These are phyloP conservation scores for Drosophila kambysellisi DNA, from an alignment of 2,888 invertebrate genomes.

Conservation along the genomic window DNA sequence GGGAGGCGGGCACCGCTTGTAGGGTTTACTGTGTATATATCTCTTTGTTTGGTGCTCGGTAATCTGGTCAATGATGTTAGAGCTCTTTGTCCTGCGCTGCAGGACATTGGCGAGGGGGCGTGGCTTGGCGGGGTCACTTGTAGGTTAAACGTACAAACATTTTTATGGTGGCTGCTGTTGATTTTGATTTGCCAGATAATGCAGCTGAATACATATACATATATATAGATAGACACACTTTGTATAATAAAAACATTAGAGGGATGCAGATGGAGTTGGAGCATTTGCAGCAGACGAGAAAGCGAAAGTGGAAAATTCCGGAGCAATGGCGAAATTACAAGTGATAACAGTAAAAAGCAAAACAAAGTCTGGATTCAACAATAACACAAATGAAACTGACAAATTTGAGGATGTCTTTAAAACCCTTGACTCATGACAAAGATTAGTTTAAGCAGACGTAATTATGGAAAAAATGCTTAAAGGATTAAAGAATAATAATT, in stretches of 20 bases:
- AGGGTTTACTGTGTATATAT: constrained; percentile 21
- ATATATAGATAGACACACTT: neutral
- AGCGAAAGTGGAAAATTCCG: constrained; percentile 16
- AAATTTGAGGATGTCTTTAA: neutral
- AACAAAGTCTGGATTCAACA: neutral
- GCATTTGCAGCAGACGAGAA: constrained; percentile 7
- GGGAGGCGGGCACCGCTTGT: constrained; percentile 15
- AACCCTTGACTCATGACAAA: neutral
- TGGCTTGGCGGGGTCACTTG: constrained; percentile 57
- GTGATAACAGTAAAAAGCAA: constrained; percentile 4
- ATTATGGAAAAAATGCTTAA: neutral
- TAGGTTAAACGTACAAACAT: constrained; percentile 64
- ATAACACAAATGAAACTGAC: neutral
- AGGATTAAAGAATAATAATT: neutral
- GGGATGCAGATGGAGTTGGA: neutral
- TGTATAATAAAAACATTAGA: constrained; percentile 8
- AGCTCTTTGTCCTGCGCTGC: constrained; percentile 50
- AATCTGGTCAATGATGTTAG: constrained; percentile 59
- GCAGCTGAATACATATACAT: constrained; percentile 2
- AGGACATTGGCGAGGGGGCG: constrained; percentile 2
- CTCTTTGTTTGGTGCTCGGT: constrained; percentile 54
- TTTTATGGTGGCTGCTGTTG: constrained; percentile 56
- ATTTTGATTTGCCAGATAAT: constrained; percentile 42
- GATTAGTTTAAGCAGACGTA: neutral
- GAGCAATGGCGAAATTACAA: neutral